Conservation (phyloP, 2,888 invertebrate genomes). For the Eumacrocentrus americanus region DNA sequence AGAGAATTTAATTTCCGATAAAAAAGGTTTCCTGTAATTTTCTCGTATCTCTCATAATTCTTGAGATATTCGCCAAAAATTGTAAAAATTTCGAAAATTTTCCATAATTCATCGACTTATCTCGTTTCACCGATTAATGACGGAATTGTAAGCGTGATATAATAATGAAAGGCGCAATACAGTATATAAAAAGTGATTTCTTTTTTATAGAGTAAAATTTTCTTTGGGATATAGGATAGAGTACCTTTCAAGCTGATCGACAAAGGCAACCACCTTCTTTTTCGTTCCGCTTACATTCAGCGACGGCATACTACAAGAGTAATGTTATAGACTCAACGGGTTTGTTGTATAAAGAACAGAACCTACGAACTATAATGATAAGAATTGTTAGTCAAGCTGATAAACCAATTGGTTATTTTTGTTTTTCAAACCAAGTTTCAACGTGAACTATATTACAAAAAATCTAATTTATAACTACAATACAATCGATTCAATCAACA, state of each 20-base stretch:
- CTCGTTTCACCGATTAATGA: too few relatives aligned
- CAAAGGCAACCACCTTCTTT: conserved; percentile 61
- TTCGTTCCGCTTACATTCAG: conserved; percentile 58
- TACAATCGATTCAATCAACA: not conserved
- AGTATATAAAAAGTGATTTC: conserved; percentile 13
- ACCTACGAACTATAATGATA: conserved; percentile 4
- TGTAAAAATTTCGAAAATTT: too few relatives aligned
- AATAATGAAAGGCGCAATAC: too few relatives aligned
- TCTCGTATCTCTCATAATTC: too few relatives aligned
- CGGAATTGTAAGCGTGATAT: conserved; percentile 25
- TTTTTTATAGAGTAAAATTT: not conserved
- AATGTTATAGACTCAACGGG: conserved; percentile 38
- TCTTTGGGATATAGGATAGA: conserved; percentile 1
- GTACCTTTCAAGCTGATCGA: conserved; percentile 60
- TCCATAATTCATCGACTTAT: too few relatives aligned
- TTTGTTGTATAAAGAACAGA: too few relatives aligned
- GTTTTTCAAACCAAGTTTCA: not conserved
- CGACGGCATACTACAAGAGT: conserved; percentile 59
- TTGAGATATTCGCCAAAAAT: too few relatives aligned
- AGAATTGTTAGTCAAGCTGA: not conserved
- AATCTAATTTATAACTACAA: too few relatives aligned
- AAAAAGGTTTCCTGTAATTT: too few relatives aligned
- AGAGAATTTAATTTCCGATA: too few relatives aligned
- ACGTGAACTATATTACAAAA: not conserved
- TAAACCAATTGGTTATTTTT: not conserved